Percentiles rank a stretch among this genome's conserved stretches.
phyloP scores from a whole-genome alignment of 2,888 invertebrate species.

The Caenorhabditis parvicauda region DNA sequence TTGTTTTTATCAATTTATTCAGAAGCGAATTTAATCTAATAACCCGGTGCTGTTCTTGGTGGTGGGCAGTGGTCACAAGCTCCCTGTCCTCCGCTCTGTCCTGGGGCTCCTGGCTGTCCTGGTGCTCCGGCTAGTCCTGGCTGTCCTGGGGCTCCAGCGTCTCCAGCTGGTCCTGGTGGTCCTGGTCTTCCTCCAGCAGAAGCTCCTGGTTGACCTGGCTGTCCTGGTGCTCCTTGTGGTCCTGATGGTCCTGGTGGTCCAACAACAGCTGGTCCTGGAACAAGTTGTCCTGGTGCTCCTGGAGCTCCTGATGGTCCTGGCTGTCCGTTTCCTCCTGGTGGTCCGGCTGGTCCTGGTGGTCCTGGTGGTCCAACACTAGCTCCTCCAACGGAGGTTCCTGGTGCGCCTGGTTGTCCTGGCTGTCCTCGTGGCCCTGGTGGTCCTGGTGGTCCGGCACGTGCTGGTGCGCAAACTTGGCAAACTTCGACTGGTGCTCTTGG shows the following conservation, averaged over 20 bases:
- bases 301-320: conserved; percentile 30
- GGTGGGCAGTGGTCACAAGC: conserved; percentile 37
- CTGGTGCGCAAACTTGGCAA: conserved; percentile 26
- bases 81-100: conserved; percentile 24
- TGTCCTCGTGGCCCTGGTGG: conserved; percentile 35
- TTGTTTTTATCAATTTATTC: too few species aligned
- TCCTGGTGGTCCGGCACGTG: conserved; percentile 24
- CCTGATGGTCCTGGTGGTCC: conserved; percentile 28
- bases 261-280: conserved; percentile 13
- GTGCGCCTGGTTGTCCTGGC: conserved; percentile 23
- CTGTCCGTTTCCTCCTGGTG: conserved; percentile 34
- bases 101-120: conserved; percentile 24
- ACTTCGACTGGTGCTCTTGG: neutral
- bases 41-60: conserved; percentile 36
- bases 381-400: conserved; percentile 11
- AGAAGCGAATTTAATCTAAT: too few species aligned
- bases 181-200: conserved; percentile 32
- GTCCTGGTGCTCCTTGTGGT: conserved; percentile 26
- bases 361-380: conserved; percentile 28
- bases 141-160: conserved; percentile 21
- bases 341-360: conserved; percentile 32
- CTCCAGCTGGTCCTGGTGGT: conserved; percentile 28
- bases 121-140: conserved; percentile 18
- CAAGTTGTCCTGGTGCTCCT: conserved; percentile 26
- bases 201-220: conserved; percentile 25